Evolutionary conservation across 2,113 vertebrate species (phyloP), one percentile per base, ranked within the genome.

Genomic region (Epinephelus cyanopodus): DNA sequence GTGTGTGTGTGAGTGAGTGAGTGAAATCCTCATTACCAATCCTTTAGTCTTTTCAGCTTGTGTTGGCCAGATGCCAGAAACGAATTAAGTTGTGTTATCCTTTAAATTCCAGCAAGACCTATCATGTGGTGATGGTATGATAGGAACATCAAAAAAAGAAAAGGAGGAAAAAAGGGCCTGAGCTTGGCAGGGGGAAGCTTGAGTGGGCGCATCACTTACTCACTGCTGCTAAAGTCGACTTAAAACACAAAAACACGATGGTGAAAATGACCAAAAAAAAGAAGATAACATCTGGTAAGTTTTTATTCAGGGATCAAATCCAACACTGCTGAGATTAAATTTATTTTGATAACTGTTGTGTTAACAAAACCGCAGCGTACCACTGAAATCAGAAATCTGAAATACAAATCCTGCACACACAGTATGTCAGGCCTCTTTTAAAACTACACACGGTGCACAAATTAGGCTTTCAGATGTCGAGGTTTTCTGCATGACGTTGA

Each of bases 31-130:
- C 80, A 64, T 71, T 47, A 56, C 21, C 8, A 47, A 1, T 13
- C 3, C 0, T 3, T 66, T 21, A 48, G 45, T 78, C 48, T 45
- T 73, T 29, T 25, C 37, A 56, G 65, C 45, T 63, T 25, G 13
- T 52, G 14, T 71, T 77, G 57, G 62, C 65, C n/a, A 5, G 0
- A 29, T 14, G 67, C 70, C 81, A 75, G 62, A 75, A 13, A 68
- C 29, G 71, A 71, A 66, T 63, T n/a, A 62, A 71, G 64, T 75
- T 47, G 58, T 45, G 47, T 5, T 63, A 65, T 57, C 14, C 74
- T 66, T 81, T 63, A 17, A 67, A 71, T 83, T 80, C 54, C 62
- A 64, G 33, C 18, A 56, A 65, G 63, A 68, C 25, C 57, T 54
- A 25, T 60, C 64, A 81, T 65, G 72, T 74, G 33, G 57, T 27